Evolutionary conservation across 92 coral and sea anemone species (phyloP).

Genomic region (Ricordea florida): DNA sequence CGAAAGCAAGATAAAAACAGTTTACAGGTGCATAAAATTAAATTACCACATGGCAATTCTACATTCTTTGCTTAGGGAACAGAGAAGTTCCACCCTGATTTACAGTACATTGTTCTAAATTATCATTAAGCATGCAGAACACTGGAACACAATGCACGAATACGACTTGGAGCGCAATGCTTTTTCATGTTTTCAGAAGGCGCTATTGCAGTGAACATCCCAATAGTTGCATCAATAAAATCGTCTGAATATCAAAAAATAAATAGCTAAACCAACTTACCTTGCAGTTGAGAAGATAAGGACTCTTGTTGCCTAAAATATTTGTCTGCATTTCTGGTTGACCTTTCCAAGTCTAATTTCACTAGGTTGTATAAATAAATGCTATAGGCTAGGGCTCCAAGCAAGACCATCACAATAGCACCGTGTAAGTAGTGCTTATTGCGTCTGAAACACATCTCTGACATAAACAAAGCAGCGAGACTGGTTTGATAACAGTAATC

Average conservation of each 20-base stretch:
- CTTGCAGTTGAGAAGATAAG: constrained; percentile 80
- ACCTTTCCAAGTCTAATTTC: constrained; percentile 54
- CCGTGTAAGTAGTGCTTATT: constrained; percentile 72
- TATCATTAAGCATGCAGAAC: too few relatives aligned
- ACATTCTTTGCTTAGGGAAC: too few relatives aligned
- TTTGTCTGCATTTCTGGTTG: constrained; percentile 63
- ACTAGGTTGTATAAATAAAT: constrained; percentile 56
- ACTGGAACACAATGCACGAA: too few relatives aligned
- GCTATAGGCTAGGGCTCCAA: constrained; percentile 64
- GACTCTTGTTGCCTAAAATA: constrained; percentile 73
- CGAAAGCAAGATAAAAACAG: too few relatives aligned
- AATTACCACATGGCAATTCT: too few relatives aligned
- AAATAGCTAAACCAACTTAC: constrained; percentile 15
- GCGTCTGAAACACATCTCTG: constrained; percentile 58
- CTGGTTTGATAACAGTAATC: too few relatives aligned
- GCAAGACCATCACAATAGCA: constrained; percentile 56
- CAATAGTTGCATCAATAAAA: background rate
- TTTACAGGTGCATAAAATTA: too few relatives aligned
- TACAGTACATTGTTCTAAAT: too few relatives aligned
- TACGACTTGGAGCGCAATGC: too few relatives aligned
- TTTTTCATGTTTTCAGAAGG: too few relatives aligned
- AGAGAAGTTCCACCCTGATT: too few relatives aligned
- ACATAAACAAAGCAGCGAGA: background rate
- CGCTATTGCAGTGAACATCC: too few relatives aligned
- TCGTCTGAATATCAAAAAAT: background rate